Conservation (phyloP, 2,797 vertebrate species). For the Lagodon rhomboides region DNA sequence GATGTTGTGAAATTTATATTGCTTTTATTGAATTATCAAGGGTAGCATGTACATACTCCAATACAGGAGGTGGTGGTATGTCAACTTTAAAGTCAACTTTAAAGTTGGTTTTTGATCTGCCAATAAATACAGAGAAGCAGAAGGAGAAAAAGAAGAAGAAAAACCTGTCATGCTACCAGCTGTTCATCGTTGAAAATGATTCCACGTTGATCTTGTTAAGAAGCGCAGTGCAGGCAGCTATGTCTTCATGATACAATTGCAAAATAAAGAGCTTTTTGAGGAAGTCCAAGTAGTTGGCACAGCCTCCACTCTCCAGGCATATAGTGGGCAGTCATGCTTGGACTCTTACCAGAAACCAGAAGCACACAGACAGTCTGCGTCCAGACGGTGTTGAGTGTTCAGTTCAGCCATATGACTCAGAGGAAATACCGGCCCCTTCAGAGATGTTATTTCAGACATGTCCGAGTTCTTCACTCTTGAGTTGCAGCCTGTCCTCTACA, state of each 20-base stretch:
- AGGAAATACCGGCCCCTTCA: slow-evolving; percentile 63
- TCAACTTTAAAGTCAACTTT: not conserved
- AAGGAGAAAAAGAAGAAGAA: not conserved
- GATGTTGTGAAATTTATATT: not conserved
- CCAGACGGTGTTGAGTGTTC: slow-evolving; percentile 69
- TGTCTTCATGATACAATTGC: not conserved
- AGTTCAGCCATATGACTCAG: slow-evolving; percentile 74
- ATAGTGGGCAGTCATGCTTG: slow-evolving; percentile 56
- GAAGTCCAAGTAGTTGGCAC: slow-evolving; percentile 30
- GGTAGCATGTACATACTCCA: too few relatives aligned
- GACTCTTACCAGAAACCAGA: slow-evolving; percentile 60
- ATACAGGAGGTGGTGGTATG: too few relatives aligned
- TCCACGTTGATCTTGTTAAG: not conserved
- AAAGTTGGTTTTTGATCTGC: too few relatives aligned
- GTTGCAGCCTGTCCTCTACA: slow-evolving; percentile 29
- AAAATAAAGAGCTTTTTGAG: slow-evolving; percentile 36
- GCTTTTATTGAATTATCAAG: too few relatives aligned
- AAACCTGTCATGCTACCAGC: not conserved
- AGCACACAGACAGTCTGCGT: slow-evolving; percentile 35
- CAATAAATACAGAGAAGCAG: not conserved
- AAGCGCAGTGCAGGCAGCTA: not conserved
- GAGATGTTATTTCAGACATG: slow-evolving; percentile 64
- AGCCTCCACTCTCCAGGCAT: slow-evolving; percentile 53
- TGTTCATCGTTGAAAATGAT: not conserved
- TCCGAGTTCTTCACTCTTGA: slow-evolving; percentile 23